phyloP scores from a whole-genome alignment of 2,113 vertebrate genomes.

The Triplophysa rosa region DNA sequence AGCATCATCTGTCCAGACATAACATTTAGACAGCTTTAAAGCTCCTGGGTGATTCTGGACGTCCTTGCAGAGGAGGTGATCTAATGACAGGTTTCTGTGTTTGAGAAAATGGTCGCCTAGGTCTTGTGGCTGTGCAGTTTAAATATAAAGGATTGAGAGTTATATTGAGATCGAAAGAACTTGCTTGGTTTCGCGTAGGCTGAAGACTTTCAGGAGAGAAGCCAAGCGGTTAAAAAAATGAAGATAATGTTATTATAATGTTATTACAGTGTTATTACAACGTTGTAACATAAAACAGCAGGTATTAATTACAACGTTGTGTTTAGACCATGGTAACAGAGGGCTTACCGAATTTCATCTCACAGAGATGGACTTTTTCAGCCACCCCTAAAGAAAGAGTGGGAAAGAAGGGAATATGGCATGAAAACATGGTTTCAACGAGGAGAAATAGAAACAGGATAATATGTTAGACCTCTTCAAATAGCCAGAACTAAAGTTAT shows the following conservation, averaged over 20 bases:
- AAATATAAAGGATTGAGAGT: constrained; percentile 55
- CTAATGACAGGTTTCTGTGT: constrained; percentile 43
- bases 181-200: constrained; percentile 48
- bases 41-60: constrained; percentile 21
- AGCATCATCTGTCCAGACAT: constrained; percentile 10
- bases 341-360: neutral
- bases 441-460: neutral
- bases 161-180: neutral
- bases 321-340: constrained; percentile 50
- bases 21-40: constrained; percentile 28
- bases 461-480: neutral
- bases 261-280: constrained; percentile 25
- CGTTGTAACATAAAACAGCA: constrained; percentile 63
- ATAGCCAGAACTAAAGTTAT: neutral
- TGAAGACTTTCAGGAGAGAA: constrained; percentile 53
- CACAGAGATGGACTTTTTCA: neutral
- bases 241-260: constrained; percentile 57
- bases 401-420: neutral
- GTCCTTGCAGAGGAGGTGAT: constrained; percentile 2
- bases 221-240: constrained; percentile 44
- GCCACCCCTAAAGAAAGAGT: constrained; percentile 20
- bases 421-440: neutral
- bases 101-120: constrained; percentile 52
- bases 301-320: constrained; percentile 62
- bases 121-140: constrained; percentile 47